A percentile compares a stretch with the other conserved stretches of the same genome.
Evolutionary conservation across 2,888 invertebrate species (phyloP).

Genomic region (Doris montereyensis): DNA sequence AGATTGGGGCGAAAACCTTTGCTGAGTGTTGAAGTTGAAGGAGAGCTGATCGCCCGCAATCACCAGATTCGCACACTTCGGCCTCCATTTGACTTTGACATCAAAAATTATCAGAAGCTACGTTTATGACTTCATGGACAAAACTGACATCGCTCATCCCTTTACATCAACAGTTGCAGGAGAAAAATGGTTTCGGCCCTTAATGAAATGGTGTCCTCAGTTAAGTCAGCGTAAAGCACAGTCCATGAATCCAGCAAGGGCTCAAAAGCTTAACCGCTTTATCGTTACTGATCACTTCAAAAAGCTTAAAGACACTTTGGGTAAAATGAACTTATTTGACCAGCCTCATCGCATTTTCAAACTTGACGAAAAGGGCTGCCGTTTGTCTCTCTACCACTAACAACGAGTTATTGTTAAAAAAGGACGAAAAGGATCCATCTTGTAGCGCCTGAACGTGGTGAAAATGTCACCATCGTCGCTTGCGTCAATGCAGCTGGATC

Average conservation of each 20-base stretch:
- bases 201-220: neutral
- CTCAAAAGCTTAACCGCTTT: conserved; percentile 2
- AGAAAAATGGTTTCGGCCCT: conserved; percentile 9
- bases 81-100: conserved; percentile 5
- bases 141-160: neutral
- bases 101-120: conserved; percentile 11
- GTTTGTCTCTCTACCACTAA: too few relatives aligned
- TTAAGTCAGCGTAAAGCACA: too few relatives aligned
- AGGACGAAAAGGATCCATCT: conserved; percentile 1
- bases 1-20: conserved; percentile 2
- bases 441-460: too few relatives aligned
- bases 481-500: too few relatives aligned
- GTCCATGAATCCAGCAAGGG: conserved; percentile 7
- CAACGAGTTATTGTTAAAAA: too few relatives aligned
- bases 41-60: too few relatives aligned
- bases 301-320: neutral
- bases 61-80: conserved; percentile 4
- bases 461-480: too few relatives aligned
- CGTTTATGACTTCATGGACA: neutral
- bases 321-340: neutral
- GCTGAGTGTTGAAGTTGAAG: neutral
- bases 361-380: too few relatives aligned
- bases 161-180: too few relatives aligned
- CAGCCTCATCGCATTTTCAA: too few relatives aligned
- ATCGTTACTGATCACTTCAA: conserved; percentile 10